Conservation (phyloP, 2,888 invertebrate species). For the Phoenoteleia sp. region DNA sequence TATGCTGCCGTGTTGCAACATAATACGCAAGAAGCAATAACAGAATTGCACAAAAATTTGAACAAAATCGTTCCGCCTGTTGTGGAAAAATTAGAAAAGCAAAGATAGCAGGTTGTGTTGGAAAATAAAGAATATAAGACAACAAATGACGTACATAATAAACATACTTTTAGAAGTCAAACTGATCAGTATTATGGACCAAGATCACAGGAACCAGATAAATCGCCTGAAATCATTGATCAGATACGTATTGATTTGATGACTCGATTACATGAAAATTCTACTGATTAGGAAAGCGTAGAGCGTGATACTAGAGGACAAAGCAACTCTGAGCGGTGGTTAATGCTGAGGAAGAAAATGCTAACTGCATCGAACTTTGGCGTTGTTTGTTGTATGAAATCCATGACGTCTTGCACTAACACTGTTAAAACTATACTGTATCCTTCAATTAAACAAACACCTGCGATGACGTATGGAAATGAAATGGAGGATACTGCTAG, state of each 20-base stretch:
- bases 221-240: conserved; percentile 5
- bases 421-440: conserved; percentile 50
- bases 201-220: conserved; percentile 22
- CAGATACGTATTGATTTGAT: conserved; percentile 18
- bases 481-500: conserved; percentile 61
- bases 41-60: neutral
- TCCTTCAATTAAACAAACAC: conserved; percentile 2
- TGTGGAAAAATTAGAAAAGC: neutral
- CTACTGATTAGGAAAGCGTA: conserved; percentile 14
- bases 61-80: neutral
- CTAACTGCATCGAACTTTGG: conserved; percentile 65
- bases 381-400: conserved; percentile 41
- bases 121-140: neutral
- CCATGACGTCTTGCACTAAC: conserved; percentile 32
- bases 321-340: conserved; percentile 40
- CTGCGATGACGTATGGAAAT: conserved; percentile 45
- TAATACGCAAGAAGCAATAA: conserved; percentile 15
- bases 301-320: conserved; percentile 46
- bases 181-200: conserved; percentile 6
- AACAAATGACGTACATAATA: neutral
- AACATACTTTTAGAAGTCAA: neutral
- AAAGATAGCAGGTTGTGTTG: neutral
- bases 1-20: conserved; percentile 17
- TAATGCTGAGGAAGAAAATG: conserved; percentile 24
- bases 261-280: conserved; percentile 12